These are phyloP conservation scores for Eumeta japonica DNA, from an alignment of 1,140 invertebrate genomes.

Conservation along the genomic window DNA sequence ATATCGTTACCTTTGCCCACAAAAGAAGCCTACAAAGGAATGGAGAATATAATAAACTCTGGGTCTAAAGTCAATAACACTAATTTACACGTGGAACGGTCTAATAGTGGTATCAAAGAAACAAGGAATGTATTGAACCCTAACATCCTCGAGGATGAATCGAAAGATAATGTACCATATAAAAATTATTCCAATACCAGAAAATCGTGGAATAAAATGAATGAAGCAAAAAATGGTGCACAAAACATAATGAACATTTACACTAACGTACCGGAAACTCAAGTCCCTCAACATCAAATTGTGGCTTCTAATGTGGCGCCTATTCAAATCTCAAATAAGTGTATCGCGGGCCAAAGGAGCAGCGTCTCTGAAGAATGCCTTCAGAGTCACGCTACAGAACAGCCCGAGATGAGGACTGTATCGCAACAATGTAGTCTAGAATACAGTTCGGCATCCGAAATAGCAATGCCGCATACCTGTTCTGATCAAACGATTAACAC, in stretches of 20 bases:
- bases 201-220: slow-evolving; percentile 34
- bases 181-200: slow-evolving; percentile 49
- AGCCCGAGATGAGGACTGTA: slow-evolving; percentile 51
- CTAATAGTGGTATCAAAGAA: slow-evolving; percentile 56
- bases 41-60: slow-evolving; percentile 65
- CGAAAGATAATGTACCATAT: slow-evolving; percentile 37
- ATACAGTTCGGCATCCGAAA: slow-evolving; percentile 50
- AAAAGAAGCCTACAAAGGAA: slow-evolving; percentile 59
- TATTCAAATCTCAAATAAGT: slow-evolving; percentile 15
- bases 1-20: slow-evolving; percentile 53
- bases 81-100: slow-evolving; percentile 70
- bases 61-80: slow-evolving; percentile 76
- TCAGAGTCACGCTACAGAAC: slow-evolving; percentile 37
- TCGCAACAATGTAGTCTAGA: slow-evolving; percentile 55
- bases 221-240: slow-evolving; percentile 45
- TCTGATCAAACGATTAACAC: slow-evolving; percentile 54
- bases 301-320: slow-evolving; percentile 41
- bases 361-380: slow-evolving; percentile 49
- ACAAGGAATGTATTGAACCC: slow-evolving; percentile 52
- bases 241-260: slow-evolving; percentile 71
- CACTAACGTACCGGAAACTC: slow-evolving; percentile 69
- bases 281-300: slow-evolving; percentile 62
- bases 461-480: slow-evolving; percentile 49
- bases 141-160: slow-evolving; percentile 64
- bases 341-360: slow-evolving; percentile 32